These are phyloP conservation scores for Cetonia aurata DNA, from an alignment of 2,888 invertebrate species.

Conservation along the genomic window DNA sequence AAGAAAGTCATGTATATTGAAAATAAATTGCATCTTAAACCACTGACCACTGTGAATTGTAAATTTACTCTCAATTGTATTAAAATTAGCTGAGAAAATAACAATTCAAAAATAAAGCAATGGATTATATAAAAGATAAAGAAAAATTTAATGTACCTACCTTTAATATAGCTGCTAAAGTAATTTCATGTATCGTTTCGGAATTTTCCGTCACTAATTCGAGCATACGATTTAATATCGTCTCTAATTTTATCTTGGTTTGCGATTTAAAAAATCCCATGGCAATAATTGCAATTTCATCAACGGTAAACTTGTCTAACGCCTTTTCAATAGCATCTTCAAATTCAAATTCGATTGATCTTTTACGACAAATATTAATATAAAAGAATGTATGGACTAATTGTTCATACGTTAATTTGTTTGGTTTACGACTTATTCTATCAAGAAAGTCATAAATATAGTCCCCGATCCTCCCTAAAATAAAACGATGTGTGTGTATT, in stretches of 20 bases:
- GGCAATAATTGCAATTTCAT: slow-evolving; percentile 79
- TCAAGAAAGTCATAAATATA: slow-evolving; percentile 70
- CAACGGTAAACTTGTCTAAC: slow-evolving; percentile 71
- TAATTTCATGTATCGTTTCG: slow-evolving; percentile 73
- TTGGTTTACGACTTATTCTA: slow-evolving; percentile 71
- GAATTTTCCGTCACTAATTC: slow-evolving; percentile 68
- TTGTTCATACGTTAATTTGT: slow-evolving; percentile 72
- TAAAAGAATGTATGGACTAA: slow-evolving; percentile 78
- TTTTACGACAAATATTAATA: slow-evolving; percentile 72
- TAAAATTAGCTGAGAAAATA: no score
- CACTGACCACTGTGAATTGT: no score
- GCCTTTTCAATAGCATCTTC: slow-evolving; percentile 71
- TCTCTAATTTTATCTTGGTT: slow-evolving; percentile 71
- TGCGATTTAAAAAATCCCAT: slow-evolving; percentile 82
- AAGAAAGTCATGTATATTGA: no score
- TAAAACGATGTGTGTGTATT: background rate
- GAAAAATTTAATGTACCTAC: slow-evolving; percentile 50
- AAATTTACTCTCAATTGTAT: no score
- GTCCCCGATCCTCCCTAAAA: slow-evolving; percentile 69
- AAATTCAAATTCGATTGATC: slow-evolving; percentile 74
- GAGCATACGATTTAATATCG: slow-evolving; percentile 65
- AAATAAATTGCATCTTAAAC: no score
- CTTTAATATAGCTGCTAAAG: slow-evolving; percentile 77
- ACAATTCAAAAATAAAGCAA: no score
- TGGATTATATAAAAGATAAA: no score